Conservation (phyloP, 2,888 invertebrate species). For the Amiota mariae region DNA sequence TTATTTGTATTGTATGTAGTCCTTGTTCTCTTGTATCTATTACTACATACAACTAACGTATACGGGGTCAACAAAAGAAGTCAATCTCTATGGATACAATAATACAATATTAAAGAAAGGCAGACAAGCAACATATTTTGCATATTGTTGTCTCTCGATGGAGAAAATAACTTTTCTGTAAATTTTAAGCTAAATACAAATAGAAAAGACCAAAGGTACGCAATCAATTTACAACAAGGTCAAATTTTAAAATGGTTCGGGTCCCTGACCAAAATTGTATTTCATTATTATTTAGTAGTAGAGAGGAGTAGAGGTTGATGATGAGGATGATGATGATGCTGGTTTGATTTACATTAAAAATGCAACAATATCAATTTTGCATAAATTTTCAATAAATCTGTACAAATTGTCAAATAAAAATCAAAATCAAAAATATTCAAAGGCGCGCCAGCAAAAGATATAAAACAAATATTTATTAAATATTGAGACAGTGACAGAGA, state of each 20-base stretch:
- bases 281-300: background rate
- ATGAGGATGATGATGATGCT: background rate
- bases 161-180: background rate
- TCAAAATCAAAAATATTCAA: too few species aligned
- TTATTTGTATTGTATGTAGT: too few species aligned
- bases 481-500: too few species aligned
- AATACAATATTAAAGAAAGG: background rate
- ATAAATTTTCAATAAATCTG: constrained; percentile 37
- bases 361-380: constrained; percentile 37
- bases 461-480: constrained; percentile 18
- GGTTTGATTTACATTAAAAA: background rate
- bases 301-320: background rate
- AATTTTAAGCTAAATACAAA: background rate
- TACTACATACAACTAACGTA: too few species aligned
- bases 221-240: constrained; percentile 25
- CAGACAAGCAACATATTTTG: constrained; percentile 20
- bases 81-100: too few species aligned
- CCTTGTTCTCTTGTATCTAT: too few species aligned
- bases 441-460: background rate
- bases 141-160: constrained; percentile 16
- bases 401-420: constrained; percentile 23
- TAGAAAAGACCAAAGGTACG: constrained; percentile 12
- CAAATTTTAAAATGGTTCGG: background rate
- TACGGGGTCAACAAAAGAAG: too few species aligned
- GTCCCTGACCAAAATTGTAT: background rate